Evolutionary conservation across 2,888 invertebrate genomes (phyloP), one percentile per base, ranked within the genome.

Genomic region (Tenthredo scrophulariae): DNA sequence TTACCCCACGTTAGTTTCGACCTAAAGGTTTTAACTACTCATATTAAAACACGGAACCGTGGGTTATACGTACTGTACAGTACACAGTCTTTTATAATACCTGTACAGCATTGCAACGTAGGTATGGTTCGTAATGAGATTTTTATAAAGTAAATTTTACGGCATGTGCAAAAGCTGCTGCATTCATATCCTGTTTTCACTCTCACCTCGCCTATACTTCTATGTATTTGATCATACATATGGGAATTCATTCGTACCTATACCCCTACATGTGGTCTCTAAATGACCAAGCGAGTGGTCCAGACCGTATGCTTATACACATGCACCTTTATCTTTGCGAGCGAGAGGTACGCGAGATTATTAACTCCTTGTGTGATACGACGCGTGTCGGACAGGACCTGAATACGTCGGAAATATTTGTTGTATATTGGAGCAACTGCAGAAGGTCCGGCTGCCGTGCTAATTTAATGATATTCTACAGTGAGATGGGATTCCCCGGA

Each of bases 361-460:
- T 80, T 62, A 62, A 83, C 50, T 67, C 5, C 22, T n/a, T 62
- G 67, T 83, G 83, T 83, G 67, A 83, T 83, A 70, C 67, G 83
- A 83, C 83, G 83, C 83, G 83, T 83, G 83, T 83, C 83, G 83
- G 43, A 22, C 67, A 29, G 83, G 83, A 83, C 70, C 83, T 67
- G 83, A 46, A 70, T 33, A 65, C 13, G 46, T 29, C 15, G 83
- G 26, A 50, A 83, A 70, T 83, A 83, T 65, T 26, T 29, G 40
- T 58, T 80, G 40, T 80, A n/a, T 62, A 37, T 33, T 29, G 3
- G n/a, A n/a, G n/a, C 54, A 54, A 7, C n/a, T 54, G 54, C 77
- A 26, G n/a, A 54, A 77, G 50, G 40, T 80, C 80, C 80, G 80
- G 80, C 40, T 80, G 22, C 43, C 10, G n/a, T 29, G 40, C 6